Evolutionary conservation across 2,888 invertebrate genomes (phyloP), one percentile per base, ranked within the genome.

Genomic region (Aelia acuminata): DNA sequence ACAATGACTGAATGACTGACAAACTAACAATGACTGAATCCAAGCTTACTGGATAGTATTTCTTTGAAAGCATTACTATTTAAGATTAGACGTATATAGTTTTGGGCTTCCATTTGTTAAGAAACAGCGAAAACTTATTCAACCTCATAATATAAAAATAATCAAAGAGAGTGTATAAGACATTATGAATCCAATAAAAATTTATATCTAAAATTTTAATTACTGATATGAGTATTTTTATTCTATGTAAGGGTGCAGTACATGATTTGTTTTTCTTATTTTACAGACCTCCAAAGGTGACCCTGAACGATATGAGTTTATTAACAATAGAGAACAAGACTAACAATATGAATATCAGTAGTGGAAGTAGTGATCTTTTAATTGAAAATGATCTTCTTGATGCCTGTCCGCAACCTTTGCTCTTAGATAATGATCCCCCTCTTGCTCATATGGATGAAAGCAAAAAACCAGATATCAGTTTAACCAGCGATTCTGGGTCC

Each of bases 201-300:
- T 43, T 43, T 43, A n/a, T n/a, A n/a, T 43, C 31, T 63, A 26
- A 3, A 63, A 18, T 63, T 5, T 35, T 35, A 70, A 70, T 35
- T 70, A 31, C 31, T n/a, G n/a, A n/a, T n/a, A n/a, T n/a, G n/a
- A n/a, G n/a, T n/a, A n/a, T n/a, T n/a, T n/a, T n/a, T n/a, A n/a
- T n/a, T n/a, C n/a, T n/a, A n/a, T n/a, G n/a, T n/a, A n/a, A n/a
- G n/a, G n/a, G n/a, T n/a, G n/a, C n/a, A n/a, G n/a, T 35, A 18
- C 31, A 35, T 70, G 35, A 20, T 18, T 18, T 0, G 7, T 35
- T 47, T 84, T 48, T 85, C 15, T 85, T 43, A n/a, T 70, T 31
- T 87, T 87, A 3, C 43, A 87, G 87, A 75, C 87, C 87, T 50
- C 35, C n/a, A 15, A 87, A 87, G 49, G 87, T 87, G 22, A 75